Percentiles rank a stretch among this genome's conserved stretches.
Conservation (phyloP, 2,113 vertebrate genomes). For the Morone saxatilis region DNA sequence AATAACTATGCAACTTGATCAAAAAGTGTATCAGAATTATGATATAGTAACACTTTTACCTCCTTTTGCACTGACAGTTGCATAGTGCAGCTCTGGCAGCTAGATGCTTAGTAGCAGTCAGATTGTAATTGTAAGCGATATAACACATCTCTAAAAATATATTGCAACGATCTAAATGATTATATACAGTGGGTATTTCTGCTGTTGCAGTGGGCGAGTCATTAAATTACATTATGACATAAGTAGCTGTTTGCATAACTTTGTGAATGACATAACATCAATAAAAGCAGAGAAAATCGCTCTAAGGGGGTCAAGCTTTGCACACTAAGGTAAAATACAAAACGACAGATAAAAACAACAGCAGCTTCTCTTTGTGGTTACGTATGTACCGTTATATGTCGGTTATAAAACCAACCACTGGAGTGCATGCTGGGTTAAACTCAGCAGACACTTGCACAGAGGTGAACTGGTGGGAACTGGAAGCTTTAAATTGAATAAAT, state of each 20-base stretch:
- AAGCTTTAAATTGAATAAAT: not conserved
- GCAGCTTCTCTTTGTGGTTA: conserved; percentile 13
- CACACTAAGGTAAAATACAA: not conserved
- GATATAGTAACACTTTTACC: not conserved
- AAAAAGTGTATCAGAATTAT: not conserved
- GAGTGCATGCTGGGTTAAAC: not conserved
- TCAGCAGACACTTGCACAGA: not conserved
- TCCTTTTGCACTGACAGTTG: not conserved
- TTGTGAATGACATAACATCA: conserved; percentile 61
- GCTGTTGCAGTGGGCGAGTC: conserved; percentile 6
- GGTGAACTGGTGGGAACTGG: not conserved
- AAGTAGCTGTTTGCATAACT: conserved; percentile 69
- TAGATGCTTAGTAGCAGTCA: not conserved
- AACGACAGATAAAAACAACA: not conserved
- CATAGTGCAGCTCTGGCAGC: not conserved
- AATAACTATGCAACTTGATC: not conserved
- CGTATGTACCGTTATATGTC: not conserved
- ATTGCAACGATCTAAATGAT: conserved; percentile 1
- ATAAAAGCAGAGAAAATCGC: conserved; percentile 21
- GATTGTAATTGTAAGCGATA: not conserved
- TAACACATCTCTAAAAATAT: not conserved
- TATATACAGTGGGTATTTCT: not conserved
- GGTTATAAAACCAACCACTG: conserved; percentile 34
- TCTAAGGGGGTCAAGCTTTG: not conserved
- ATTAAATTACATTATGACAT: conserved; percentile 58